A percentile compares a stretch with the other conserved stretches of the same genome.
phyloP scores from a whole-genome alignment of 1,140 invertebrate species.

The Phocides pigmalion region DNA sequence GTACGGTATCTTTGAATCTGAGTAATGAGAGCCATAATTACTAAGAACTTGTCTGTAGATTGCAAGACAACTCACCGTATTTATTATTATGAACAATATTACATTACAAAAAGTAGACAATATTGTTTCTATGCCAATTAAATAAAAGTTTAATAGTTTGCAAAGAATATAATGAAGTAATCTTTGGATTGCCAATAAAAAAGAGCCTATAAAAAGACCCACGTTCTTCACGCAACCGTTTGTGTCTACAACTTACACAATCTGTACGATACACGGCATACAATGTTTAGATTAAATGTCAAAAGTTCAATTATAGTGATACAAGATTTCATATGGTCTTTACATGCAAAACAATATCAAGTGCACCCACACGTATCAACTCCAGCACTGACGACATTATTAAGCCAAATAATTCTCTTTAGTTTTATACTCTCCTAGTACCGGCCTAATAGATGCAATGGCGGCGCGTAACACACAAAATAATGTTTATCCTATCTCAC shows the following conservation, averaged over 20 bases:
- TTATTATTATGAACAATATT: too few species aligned
- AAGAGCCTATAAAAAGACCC: too few species aligned
- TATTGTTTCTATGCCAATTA: too few species aligned
- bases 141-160: too few species aligned
- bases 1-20: too few species aligned
- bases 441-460: constrained; percentile 56
- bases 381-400: constrained; percentile 60
- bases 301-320: constrained; percentile 20
- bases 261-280: too few species aligned
- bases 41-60: too few species aligned
- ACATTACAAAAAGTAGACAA: too few species aligned
- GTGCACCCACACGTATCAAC: constrained; percentile 59
- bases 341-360: constrained; percentile 38
- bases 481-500: constrained; percentile 37
- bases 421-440: constrained; percentile 70
- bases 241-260: not conserved
- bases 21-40: too few species aligned
- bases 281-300: constrained; percentile 17
- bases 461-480: constrained; percentile 49
- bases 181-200: too few species aligned
- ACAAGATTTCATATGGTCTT: constrained; percentile 21
- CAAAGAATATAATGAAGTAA: too few species aligned
- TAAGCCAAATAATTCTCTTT: constrained; percentile 64
- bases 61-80: too few species aligned
- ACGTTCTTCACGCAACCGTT: not conserved